Evolutionary conservation across 2,797 vertebrate genomes (phyloP).

Genomic region (Eremophila alpestris): DNA sequence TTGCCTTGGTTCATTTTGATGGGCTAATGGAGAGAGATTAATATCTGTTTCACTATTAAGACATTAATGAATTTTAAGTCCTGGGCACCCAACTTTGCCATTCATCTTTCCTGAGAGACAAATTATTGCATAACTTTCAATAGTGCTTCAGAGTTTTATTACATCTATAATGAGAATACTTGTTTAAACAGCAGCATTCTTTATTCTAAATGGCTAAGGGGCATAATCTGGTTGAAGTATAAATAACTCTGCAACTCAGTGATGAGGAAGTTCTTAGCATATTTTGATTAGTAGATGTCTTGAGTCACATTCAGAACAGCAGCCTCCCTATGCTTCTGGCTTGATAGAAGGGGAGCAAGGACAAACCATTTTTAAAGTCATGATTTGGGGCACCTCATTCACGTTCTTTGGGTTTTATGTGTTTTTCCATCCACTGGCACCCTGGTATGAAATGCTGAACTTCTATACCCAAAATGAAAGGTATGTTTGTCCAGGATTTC

Average conservation of each 20-base stretch:
- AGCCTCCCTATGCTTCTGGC: not conserved
- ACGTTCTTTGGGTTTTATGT: not conserved
- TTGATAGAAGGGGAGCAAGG: not conserved
- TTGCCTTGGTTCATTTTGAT: conserved; percentile 61
- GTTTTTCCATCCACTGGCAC: not conserved
- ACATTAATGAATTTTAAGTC: conserved; percentile 87
- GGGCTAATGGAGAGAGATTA: conserved; percentile 75
- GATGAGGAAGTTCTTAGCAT: conserved; percentile 25
- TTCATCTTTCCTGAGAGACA: conserved; percentile 86
- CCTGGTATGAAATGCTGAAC: not conserved
- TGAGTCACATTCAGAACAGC: not conserved
- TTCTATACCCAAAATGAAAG: not conserved
- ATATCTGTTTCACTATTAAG: conserved; percentile 82
- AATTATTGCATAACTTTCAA: conserved; percentile 89
- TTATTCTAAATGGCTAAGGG: conserved; percentile 37
- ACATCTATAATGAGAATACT: conserved; percentile 47
- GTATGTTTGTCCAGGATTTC: not conserved
- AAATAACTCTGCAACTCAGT: conserved; percentile 8
- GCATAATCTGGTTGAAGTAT: conserved; percentile 18
- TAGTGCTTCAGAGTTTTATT: conserved; percentile 76
- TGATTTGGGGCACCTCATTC: not conserved
- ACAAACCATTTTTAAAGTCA: not conserved
- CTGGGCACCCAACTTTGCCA: conserved; percentile 80
- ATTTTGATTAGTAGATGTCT: conserved; percentile 10
- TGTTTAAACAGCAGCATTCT: conserved; percentile 57